Conservation (phyloP, 1,140 invertebrate species). For the Littorina saxatilis region DNA sequence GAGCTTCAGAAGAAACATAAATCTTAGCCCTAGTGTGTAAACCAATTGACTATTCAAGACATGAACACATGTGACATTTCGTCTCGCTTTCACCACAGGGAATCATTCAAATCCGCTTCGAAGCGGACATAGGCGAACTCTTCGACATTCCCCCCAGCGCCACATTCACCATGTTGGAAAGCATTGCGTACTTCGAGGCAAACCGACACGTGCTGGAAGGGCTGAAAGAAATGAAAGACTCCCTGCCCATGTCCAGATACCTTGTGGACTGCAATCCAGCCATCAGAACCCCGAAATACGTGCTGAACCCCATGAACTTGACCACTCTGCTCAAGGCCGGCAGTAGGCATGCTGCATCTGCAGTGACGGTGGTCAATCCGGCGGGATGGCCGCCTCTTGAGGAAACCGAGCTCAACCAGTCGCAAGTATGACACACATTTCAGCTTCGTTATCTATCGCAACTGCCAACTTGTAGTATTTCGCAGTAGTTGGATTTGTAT, state of each 20-base stretch:
- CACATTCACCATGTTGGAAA: slow-evolving; percentile 75
- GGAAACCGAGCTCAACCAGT: slow-evolving; percentile 70
- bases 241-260: slow-evolving; percentile 74
- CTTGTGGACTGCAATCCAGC: slow-evolving; percentile 60
- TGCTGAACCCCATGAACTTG: not conserved
- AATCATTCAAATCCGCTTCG: slow-evolving; percentile 70
- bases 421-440: slow-evolving; percentile 64
- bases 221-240: slow-evolving; percentile 65
- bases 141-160: slow-evolving; percentile 21
- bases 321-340: not conserved
- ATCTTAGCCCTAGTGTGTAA: too few species aligned
- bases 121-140: slow-evolving; percentile 38
- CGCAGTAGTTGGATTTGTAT: too few species aligned
- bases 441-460: too few species aligned
- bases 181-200: slow-evolving; percentile 77
- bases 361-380: slow-evolving; percentile 29
- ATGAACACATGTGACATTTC: too few species aligned
- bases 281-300: slow-evolving; percentile 50
- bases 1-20: too few species aligned
- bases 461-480: too few species aligned
- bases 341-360: not conserved
- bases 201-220: slow-evolving; percentile 76
- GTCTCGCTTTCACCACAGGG: slow-evolving; percentile 30
- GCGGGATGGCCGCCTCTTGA: slow-evolving; percentile 58
- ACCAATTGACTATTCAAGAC: too few species aligned